A percentile compares a stretch with the other conserved stretches of the same genome.
These are phyloP conservation scores for Trematomus loennbergii DNA, from an alignment of 2,113 vertebrate species.

Conservation along the genomic window DNA sequence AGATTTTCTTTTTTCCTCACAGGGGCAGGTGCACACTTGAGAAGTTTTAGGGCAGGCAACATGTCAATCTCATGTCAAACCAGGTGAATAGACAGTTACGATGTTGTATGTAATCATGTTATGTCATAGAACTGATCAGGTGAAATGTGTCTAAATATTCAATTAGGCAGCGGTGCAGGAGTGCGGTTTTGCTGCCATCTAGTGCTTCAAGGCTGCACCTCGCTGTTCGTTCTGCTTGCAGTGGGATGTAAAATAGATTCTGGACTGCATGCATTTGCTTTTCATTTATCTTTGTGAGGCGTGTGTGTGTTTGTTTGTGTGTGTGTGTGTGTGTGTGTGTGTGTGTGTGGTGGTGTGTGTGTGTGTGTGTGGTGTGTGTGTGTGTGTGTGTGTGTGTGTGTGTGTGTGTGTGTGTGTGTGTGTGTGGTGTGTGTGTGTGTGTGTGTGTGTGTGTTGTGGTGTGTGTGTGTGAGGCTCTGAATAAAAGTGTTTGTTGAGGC, in stretches of 20 bases:
- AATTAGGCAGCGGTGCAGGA: background rate
- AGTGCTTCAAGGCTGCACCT: constrained; percentile 46
- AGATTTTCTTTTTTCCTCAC: constrained; percentile 72
- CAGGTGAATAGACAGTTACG: constrained; percentile 49
- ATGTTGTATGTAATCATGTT: constrained; percentile 55
- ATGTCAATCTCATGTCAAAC: constrained; percentile 45
- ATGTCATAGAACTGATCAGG: constrained; percentile 52
- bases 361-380: background rate
- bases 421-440: background rate
- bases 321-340: constrained; percentile 10
- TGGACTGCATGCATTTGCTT: constrained; percentile 46
- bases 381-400: constrained; percentile 11
- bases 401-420: constrained; percentile 14
- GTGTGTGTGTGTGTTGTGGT: constrained; percentile 1
- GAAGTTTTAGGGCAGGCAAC: constrained; percentile 46
- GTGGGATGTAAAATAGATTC: constrained; percentile 24
- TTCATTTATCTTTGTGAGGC: constrained; percentile 42
- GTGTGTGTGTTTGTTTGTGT: background rate
- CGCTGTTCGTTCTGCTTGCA: background rate
- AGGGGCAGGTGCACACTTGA: constrained; percentile 34
- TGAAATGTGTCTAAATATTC: constrained; percentile 41
- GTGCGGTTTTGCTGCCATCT: constrained; percentile 72
- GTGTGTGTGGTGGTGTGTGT: constrained; percentile 16
- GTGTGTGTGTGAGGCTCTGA: background rate
- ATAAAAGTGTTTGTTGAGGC: background rate